Evolutionary conservation across 1,140 invertebrate species (phyloP).

Genomic region (Spodoptera frugiperda): DNA sequence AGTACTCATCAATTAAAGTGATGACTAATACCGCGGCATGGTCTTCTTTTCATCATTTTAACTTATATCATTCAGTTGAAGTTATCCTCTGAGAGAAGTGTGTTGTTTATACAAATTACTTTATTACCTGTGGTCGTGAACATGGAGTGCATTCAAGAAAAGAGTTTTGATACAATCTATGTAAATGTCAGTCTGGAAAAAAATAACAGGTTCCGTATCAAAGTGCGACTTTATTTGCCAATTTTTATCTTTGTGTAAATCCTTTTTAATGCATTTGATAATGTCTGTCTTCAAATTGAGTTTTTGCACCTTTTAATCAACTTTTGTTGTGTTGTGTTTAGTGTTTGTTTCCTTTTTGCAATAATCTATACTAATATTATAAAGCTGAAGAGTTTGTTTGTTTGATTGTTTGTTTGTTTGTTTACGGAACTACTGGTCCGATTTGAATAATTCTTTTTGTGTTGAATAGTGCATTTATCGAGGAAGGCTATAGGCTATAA

Average conservation of each 20-base stretch:
- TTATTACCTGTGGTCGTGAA: background rate
- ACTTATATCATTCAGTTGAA: slow-evolving; percentile 15
- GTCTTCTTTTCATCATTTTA: background rate
- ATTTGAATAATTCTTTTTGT: too few species aligned
- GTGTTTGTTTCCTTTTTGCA: too few species aligned
- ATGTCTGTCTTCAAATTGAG: background rate
- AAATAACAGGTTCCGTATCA: slow-evolving; percentile 26
- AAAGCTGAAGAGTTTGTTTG: too few species aligned
- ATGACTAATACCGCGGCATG: slow-evolving; percentile 7
- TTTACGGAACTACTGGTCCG: too few species aligned
- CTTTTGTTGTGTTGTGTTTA: too few species aligned
- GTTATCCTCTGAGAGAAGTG: background rate
- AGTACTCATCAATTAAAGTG: slow-evolving; percentile 24
- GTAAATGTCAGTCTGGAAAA: slow-evolving; percentile 30
- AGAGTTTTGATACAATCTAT: slow-evolving; percentile 10
- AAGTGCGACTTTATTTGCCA: background rate
- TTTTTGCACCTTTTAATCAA: background rate
- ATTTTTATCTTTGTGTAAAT: background rate
- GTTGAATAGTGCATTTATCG: too few species aligned
- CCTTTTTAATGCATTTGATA: slow-evolving; percentile 12
- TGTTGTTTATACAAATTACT: background rate
- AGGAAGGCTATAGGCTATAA: too few species aligned
- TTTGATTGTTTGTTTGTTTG: too few species aligned
- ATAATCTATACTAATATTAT: too few species aligned
- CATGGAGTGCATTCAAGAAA: slow-evolving; percentile 35